Base-by-base conservation (phyloP, 2,113 vertebrate species). In the rabbit (Oryctolagus cuniculus) region DNA sequence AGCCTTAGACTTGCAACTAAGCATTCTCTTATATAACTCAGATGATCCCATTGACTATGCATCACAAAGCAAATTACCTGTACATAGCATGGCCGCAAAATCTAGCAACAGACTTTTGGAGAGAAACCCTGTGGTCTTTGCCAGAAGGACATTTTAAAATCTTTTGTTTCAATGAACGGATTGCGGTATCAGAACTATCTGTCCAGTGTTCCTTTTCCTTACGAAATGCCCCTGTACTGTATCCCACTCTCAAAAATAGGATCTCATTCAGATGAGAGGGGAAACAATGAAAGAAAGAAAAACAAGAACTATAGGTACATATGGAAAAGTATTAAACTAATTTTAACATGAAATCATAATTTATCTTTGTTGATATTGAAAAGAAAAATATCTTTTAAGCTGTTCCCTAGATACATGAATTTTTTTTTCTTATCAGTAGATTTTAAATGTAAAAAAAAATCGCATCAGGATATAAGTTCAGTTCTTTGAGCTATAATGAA, bases 41-140 rank as follows among this genome's bases (percentile, higher is more conserved):
- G 79, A 69, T 5, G 84, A 36, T 93, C 96, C 31, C 36, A 10
- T 10, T 91, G 53, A 87, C 84, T 67, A 36, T 5, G 27, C 29
- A 31, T 67, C 80, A 91, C 91, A 95, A 95, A 97, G 67, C 22
- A 95, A 89, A 63, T 92, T 88, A 87, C 36, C 49, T 87, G 8
- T 80, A 96, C 34, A 4, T 25, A 82, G 2, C 16, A 72, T 25
- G 87, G 74, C 66, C 96, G 90, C 25, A 51, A 38, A 93, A 96
- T 93, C 75, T 67, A 80, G 84, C 72, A 44, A 10, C 17, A 27
- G 3, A 15, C 0, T 89, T 70, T 63, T 85, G 84, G 80, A 96
- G 64, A 82, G 27, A 93, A 92, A 73, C 53, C 15, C 87, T 81
- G 80, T 10, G 25, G 19, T 29, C 93, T 95, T 92, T 96, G 34